These are phyloP conservation scores for Etheostoma cragini DNA, from an alignment of 2,113 vertebrate genomes.

Conservation along the genomic window DNA sequence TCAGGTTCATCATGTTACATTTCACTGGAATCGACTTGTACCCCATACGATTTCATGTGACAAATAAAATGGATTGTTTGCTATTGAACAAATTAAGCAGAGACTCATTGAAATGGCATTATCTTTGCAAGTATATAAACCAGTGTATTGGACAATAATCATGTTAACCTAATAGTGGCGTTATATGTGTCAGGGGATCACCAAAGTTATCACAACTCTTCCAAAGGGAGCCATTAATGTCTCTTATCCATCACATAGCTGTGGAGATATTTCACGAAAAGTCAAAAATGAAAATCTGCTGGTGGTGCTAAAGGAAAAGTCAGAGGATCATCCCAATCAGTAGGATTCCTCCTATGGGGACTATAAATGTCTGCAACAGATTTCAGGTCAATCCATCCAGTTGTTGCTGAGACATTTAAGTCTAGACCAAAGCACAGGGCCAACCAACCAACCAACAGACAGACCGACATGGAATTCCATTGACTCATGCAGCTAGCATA, in stretches of 20 bases:
- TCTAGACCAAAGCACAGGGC: neutral
- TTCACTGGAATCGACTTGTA: too few relatives aligned
- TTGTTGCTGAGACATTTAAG: neutral
- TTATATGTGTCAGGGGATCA: neutral
- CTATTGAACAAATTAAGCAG: neutral
- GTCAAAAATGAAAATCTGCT: neutral
- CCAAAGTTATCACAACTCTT: neutral
- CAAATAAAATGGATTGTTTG: too few relatives aligned
- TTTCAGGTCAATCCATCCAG: neutral
- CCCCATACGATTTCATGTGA: too few relatives aligned
- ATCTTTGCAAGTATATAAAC: neutral
- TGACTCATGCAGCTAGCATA: neutral
- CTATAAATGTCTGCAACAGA: neutral
- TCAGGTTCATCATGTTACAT: neutral
- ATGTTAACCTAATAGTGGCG: neutral
- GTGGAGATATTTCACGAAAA: neutral
- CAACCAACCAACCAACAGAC: neutral
- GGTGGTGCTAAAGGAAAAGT: neutral
- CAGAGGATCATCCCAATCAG: neutral
- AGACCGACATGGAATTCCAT: neutral
- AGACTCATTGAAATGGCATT: neutral
- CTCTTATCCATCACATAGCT: neutral
- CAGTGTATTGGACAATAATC: neutral
- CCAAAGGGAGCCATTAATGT: neutral
- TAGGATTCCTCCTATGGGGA: neutral